A percentile compares a stretch with the other conserved stretches of the same genome.
These are phyloP conservation scores for Tamias sibiricus DNA, from an alignment of 2,113 vertebrate species.

Conservation along the genomic window DNA sequence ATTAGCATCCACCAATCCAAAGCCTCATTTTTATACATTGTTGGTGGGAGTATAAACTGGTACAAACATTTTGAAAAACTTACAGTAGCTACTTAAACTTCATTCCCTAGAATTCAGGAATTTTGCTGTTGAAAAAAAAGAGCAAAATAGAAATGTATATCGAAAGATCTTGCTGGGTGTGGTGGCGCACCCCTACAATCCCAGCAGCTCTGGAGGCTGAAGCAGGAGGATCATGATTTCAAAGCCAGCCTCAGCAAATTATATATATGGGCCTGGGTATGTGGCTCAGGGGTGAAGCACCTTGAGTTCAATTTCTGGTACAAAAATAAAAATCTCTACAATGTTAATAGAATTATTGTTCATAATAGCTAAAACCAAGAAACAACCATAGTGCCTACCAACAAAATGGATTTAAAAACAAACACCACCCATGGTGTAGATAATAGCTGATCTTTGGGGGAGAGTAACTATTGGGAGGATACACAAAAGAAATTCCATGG, in stretches of 20 bases:
- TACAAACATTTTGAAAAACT: not conserved
- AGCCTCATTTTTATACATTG: not conserved
- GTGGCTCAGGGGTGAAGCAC: too few species aligned
- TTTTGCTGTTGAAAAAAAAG: not conserved
- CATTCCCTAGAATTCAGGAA: not conserved
- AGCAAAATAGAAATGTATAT: not conserved
- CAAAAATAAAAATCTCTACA: not conserved
- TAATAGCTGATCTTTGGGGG: not conserved
- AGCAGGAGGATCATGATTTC: too few species aligned
- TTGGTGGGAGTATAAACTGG: not conserved
- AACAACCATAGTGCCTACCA: not conserved
- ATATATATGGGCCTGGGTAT: too few species aligned
- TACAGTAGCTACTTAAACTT: not conserved
- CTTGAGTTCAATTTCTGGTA: too few species aligned
- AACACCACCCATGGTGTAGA: fast-evolving
- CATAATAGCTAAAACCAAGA: not conserved
- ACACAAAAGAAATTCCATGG: not conserved
- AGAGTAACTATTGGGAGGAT: not conserved
- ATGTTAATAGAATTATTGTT: not conserved
- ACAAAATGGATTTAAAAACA: not conserved
- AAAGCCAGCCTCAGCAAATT: too few species aligned
- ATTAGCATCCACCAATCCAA: not conserved
- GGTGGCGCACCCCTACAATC: too few species aligned
- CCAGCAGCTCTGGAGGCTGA: too few species aligned
- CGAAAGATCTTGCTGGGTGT: not conserved